Percentiles rank a stretch among this genome's conserved stretches.
phyloP scores from a whole-genome alignment of 1,140 invertebrate species.

The Megalopta genalis region DNA sequence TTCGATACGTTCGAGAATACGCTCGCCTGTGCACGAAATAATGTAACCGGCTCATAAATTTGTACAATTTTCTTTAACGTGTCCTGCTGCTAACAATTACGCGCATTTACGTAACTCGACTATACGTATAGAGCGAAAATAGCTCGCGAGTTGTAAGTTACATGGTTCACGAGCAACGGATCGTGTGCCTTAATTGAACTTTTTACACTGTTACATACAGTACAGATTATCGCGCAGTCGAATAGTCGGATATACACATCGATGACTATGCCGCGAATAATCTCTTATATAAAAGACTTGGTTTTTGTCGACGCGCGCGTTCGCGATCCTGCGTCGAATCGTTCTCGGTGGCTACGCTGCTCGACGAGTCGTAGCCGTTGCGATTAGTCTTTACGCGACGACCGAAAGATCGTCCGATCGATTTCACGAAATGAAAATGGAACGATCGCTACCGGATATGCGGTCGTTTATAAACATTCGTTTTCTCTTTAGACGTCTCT shows the following conservation, averaged over 20 bases:
- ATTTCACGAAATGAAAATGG: neutral
- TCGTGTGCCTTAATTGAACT: neutral
- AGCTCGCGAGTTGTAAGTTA: too few species aligned
- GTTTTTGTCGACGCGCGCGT: neutral
- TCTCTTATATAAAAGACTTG: slow-evolving; percentile 37
- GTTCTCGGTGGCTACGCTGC: neutral
- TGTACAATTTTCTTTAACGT: too few species aligned
- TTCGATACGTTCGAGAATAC: too few species aligned
- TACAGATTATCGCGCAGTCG: neutral
- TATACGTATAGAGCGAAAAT: too few species aligned
- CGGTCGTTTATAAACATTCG: too few species aligned
- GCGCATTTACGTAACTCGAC: too few species aligned
- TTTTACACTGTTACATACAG: neutral
- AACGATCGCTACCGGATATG: neutral
- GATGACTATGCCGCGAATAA: slow-evolving; percentile 14
- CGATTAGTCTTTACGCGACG: slow-evolving; percentile 1
- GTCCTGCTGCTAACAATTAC: too few species aligned
- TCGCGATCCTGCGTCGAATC: neutral
- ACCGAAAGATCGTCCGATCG: neutral
- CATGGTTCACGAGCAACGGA: too few species aligned
- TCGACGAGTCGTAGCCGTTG: neutral
- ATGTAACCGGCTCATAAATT: too few species aligned
- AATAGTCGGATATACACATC: neutral
- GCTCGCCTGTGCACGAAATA: too few species aligned
- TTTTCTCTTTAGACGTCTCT: too few species aligned